phyloP scores from a whole-genome alignment of 2,888 invertebrate genomes.

The Erebia palarica region DNA sequence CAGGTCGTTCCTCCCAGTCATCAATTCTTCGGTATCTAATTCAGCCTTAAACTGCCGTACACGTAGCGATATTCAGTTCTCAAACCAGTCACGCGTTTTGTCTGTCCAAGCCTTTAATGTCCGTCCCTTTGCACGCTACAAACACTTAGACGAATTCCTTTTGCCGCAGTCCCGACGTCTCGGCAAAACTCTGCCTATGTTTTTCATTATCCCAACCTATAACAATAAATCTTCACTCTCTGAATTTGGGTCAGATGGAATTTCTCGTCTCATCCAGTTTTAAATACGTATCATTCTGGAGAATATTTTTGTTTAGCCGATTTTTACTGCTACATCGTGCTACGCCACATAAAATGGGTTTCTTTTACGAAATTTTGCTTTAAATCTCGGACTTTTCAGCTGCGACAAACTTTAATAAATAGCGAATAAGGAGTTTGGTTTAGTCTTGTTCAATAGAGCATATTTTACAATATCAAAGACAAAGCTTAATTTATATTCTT shows the following conservation, averaged over 20 bases:
- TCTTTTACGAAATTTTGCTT: not conserved
- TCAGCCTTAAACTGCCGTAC: too few relatives aligned
- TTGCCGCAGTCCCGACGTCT: conserved; percentile 31
- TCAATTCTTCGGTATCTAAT: too few relatives aligned
- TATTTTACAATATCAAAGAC: too few relatives aligned
- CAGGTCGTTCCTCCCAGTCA: too few relatives aligned
- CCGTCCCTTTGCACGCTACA: conserved; percentile 33
- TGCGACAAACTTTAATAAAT: too few relatives aligned
- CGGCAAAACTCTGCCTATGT: conserved; percentile 35
- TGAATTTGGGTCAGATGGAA: conserved; percentile 25
- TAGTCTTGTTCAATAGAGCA: too few relatives aligned
- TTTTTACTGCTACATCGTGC: not conserved
- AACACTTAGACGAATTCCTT: conserved; percentile 36
- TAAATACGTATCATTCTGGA: conserved; percentile 1
- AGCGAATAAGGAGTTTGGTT: too few relatives aligned
- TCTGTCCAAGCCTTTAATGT: conserved; percentile 5
- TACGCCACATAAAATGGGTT: not conserved
- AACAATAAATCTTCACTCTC: conserved; percentile 38
- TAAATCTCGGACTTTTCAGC: not conserved
- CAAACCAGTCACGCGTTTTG: not conserved
- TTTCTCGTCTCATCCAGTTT: conserved; percentile 15
- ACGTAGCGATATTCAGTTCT: too few relatives aligned
- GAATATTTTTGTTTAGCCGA: not conserved
- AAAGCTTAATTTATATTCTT: too few relatives aligned
- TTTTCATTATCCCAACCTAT: conserved; percentile 32